Conservation (phyloP, 1,140 invertebrate genomes). For the Eulimnadia texana region DNA sequence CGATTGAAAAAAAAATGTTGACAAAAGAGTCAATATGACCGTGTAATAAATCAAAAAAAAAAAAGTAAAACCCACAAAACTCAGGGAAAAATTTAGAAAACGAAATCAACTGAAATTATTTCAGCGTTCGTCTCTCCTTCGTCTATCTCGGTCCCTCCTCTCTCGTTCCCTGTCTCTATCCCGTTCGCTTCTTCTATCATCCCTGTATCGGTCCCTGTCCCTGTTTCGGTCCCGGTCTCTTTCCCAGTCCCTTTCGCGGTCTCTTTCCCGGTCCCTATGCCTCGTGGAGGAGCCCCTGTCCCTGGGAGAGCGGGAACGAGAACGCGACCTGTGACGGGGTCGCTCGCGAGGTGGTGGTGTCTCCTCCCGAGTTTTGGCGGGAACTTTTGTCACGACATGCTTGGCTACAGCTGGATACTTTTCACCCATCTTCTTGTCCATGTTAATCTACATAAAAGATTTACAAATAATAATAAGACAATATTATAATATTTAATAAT, state of each 20-base stretch:
- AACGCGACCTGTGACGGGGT: background rate
- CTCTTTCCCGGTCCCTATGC: constrained; percentile 16
- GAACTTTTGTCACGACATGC: background rate
- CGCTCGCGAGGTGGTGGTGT: background rate
- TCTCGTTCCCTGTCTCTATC: constrained; percentile 19
- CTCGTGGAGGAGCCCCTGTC: too few species aligned
- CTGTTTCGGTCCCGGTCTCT: constrained; percentile 24
- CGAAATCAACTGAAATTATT: background rate
- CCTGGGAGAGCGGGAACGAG: background rate
- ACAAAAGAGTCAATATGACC: too few species aligned
- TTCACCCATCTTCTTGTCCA: background rate
- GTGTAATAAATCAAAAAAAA: too few species aligned
- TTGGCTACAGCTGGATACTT: background rate
- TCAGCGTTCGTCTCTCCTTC: background rate
- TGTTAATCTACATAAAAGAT: background rate
- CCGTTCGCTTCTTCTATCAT: constrained; percentile 7
- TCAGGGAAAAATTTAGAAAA: background rate
- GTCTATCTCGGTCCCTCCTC: constrained; percentile 21
- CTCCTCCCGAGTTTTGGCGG: constrained; percentile 15
- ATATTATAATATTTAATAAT: constrained; percentile 3
- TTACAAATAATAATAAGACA: background rate
- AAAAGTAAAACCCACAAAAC: too few species aligned
- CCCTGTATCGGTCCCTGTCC: constrained; percentile 19
- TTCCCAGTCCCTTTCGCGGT: constrained; percentile 16
- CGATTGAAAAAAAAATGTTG: too few species aligned